phyloP scores from a whole-genome alignment of 2,113 vertebrate species.

The Neolamprologus devosi region DNA sequence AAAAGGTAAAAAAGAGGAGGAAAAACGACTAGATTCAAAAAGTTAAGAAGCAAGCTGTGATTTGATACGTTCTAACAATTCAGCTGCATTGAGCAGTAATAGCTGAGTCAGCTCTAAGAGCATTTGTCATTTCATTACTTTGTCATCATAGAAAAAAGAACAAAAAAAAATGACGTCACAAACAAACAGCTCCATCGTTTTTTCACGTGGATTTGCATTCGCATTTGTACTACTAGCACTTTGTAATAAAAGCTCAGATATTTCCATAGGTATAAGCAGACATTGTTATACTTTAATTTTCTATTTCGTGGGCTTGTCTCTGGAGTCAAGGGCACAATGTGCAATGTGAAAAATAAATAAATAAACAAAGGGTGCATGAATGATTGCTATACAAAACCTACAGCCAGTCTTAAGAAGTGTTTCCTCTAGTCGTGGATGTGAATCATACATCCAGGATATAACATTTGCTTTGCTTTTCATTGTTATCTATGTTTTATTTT shows the following conservation, averaged over 20 bases:
- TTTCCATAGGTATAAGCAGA: background rate
- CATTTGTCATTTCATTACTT: background rate
- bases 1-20: background rate
- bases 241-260: background rate
- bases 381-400: background rate
- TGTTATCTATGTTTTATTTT: background rate
- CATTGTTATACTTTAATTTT: background rate
- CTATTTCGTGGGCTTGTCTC: background rate
- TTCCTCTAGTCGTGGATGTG: background rate
- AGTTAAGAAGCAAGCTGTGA: background rate
- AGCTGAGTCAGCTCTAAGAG: background rate
- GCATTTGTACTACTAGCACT: background rate
- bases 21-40: background rate
- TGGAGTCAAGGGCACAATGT: background rate
- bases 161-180: background rate
- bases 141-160: background rate
- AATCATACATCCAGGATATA: fast-evolving
- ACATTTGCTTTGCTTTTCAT: background rate
- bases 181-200: background rate
- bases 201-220: background rate
- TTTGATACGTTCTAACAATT: background rate
- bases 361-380: background rate
- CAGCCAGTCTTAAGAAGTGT: background rate
- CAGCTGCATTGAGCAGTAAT: background rate
- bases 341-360: background rate